Evolutionary conservation across 2,888 invertebrate species (phyloP).

Genomic region (Amphipoea oculea): DNA sequence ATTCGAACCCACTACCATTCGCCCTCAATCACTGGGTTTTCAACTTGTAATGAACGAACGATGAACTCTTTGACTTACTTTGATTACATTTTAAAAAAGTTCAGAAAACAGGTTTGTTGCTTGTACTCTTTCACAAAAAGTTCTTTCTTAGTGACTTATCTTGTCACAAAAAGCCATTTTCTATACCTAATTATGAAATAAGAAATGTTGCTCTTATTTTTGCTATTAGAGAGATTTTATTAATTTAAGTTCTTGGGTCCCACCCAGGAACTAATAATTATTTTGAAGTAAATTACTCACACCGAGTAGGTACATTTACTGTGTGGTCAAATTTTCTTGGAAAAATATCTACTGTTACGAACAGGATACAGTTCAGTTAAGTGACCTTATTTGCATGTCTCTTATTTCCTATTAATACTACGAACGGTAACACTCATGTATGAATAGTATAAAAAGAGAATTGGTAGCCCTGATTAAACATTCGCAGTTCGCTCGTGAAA

Average conservation of each 20-base stretch:
- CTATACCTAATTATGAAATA: no score
- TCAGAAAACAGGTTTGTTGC: background rate
- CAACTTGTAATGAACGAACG: background rate
- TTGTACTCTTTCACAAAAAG: no score
- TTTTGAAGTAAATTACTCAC: background rate
- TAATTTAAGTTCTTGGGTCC: background rate
- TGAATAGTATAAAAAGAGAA: conserved; percentile 79
- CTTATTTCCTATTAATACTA: conserved; percentile 45
- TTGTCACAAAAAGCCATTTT: background rate
- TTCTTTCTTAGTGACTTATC: background rate
- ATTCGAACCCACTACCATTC: background rate
- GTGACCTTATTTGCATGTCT: conserved; percentile 37
- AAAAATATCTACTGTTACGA: conserved; percentile 16
- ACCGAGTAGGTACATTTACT: background rate
- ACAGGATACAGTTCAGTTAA: conserved; percentile 37
- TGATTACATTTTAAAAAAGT: no score
- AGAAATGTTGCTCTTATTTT: background rate
- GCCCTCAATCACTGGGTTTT: background rate
- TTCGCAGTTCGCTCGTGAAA: conserved; percentile 86
- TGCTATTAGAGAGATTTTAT: background rate
- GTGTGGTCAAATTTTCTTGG: background rate
- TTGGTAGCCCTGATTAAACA: conserved; percentile 78
- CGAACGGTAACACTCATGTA: conserved; percentile 4
- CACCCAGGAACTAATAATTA: background rate
- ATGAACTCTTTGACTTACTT: background rate